Evolutionary conservation across 1,140 invertebrate genomes (phyloP).

Genomic region (Zelostemma sp.): DNA sequence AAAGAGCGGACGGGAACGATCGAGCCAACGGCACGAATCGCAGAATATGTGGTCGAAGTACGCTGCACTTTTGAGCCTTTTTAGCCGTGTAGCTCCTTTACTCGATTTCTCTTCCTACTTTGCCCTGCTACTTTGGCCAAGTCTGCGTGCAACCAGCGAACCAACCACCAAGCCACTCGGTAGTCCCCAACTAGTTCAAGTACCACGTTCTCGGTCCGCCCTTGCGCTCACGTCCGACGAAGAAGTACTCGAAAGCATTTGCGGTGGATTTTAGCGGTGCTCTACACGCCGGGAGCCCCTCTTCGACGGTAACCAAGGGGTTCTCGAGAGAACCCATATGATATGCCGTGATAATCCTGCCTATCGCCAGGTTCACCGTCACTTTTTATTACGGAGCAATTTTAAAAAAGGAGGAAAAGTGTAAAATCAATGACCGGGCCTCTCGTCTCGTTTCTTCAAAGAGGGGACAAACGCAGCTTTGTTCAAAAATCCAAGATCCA

Average conservation of each 20-base stretch:
- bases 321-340: slow-evolving; percentile 65
- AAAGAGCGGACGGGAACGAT: not conserved
- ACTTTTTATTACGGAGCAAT: slow-evolving; percentile 1
- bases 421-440: not conserved
- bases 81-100: slow-evolving; percentile 35
- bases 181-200: slow-evolving; percentile 68
- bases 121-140: slow-evolving; percentile 41
- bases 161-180: slow-evolving; percentile 54
- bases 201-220: slow-evolving; percentile 63
- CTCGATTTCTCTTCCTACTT: slow-evolving; percentile 32
- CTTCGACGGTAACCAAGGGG: slow-evolving; percentile 46
- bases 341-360: slow-evolving; percentile 66
- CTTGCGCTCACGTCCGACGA: slow-evolving; percentile 67
- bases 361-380: slow-evolving; percentile 45
- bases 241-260: slow-evolving; percentile 67
- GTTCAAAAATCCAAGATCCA: not conserved
- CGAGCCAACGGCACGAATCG: slow-evolving; percentile 4
- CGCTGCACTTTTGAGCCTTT: slow-evolving; percentile 42
- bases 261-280: slow-evolving; percentile 67
- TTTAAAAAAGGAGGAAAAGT: not conserved
- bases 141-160: slow-evolving; percentile 46
- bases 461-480: not conserved
- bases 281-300: slow-evolving; percentile 57
- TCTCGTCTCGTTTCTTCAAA: not conserved
- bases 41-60: slow-evolving; percentile 15